Conservation (phyloP, 2,797 vertebrate species). For the Toxotes lorentzi region DNA sequence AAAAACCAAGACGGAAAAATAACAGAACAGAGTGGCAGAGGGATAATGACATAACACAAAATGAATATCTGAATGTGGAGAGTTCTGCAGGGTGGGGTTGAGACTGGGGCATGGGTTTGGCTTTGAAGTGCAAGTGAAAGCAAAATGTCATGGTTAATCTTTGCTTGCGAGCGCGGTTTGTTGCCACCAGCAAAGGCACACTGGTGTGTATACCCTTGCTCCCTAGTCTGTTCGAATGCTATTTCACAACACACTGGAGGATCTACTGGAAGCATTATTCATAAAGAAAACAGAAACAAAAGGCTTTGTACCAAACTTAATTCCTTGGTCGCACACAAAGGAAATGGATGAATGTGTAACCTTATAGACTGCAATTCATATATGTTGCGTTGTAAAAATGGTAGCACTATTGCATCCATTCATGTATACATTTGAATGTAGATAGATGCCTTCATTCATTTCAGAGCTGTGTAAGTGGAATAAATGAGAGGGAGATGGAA, state of each 20-base stretch:
- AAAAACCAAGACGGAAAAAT: constrained; percentile 15
- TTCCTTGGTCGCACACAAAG: neutral
- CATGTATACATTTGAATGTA: constrained; percentile 4
- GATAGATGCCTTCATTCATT: constrained; percentile 15
- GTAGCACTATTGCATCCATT: constrained; percentile 1
- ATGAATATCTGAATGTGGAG: constrained; percentile 36
- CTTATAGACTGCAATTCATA: constrained; percentile 18
- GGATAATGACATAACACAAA: constrained; percentile 24
- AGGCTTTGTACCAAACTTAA: constrained; percentile 14
- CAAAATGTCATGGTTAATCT: constrained; percentile 68
- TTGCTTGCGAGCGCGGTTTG: constrained; percentile 23
- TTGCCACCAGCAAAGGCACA: constrained; percentile 60
- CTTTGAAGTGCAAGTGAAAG: constrained; percentile 72
- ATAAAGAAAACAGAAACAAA: constrained; percentile 35
- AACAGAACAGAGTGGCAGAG: neutral
- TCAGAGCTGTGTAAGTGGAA: neutral
- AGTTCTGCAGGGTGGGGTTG: constrained; percentile 36
- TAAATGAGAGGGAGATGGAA: neutral
- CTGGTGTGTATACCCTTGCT: constrained; percentile 12
- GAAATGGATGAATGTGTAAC: constrained; percentile 3
- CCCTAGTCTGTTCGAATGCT: constrained; percentile 12
- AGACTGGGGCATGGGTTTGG: constrained; percentile 36
- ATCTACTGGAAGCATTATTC: constrained; percentile 21
- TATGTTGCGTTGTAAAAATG: neutral
- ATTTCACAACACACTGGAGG: constrained; percentile 20